Evolutionary conservation across 1,140 invertebrate species (phyloP), one percentile per base, ranked within the genome.

Genomic region (Aphelinus atriplicis): DNA sequence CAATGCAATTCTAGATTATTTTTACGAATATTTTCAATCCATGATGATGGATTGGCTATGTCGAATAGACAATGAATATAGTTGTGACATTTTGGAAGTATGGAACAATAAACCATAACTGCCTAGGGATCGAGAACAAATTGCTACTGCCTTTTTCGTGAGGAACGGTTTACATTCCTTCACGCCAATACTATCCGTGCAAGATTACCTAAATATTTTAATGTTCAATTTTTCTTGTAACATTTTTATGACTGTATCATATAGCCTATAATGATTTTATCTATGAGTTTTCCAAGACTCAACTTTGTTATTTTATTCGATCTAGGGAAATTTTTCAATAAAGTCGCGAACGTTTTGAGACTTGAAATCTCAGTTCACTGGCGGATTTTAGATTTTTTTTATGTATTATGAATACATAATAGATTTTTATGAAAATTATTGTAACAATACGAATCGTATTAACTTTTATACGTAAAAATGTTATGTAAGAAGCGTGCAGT

Each of bases 401-500:
- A 64, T 61, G 67, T 75, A 71, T 43, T 72, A 71, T 48, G 65
- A 66, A 64, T 56, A 57, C 64, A 64, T 53, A 60, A 7, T 60
- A 60, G 48, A 63, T 26, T 26, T 26, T 26, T 26, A 26, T 26
- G 26, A 26, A 26, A 26, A 26, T 26, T 26, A 26, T 26, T 26
- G 26, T 26, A 64, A 72, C 48, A 65, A 66, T 58, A 69, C 55
- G 45, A 60, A 62, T 46, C 62, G 26, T 2, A 51, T 69, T 68
- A 75, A 71, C 67, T 75, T 75, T 75, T 66, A 71, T 75, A 75
- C 63, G 9, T 71, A 45, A 75, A 75, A 26, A 26, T 76, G 62
- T 66, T 71, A 66, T 71, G 47, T 71, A 76, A 47, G 46, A 63
- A 71, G 71, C 69, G 77, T 82, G 81, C 79, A 76, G 78, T 80